phyloP scores from a whole-genome alignment of 2,797 vertebrate species.

The Spinus pinus region DNA sequence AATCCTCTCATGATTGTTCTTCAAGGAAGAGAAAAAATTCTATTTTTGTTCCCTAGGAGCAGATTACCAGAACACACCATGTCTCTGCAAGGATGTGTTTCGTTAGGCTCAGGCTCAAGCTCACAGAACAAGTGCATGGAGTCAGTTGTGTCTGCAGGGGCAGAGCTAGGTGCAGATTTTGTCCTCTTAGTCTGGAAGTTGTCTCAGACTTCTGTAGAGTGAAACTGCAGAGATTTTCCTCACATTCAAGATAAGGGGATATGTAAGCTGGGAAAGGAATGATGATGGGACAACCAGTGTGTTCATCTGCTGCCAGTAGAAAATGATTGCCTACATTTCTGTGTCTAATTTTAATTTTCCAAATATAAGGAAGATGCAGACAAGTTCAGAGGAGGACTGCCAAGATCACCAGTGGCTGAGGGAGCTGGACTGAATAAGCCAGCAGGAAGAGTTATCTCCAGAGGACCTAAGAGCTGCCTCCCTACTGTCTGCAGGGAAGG shows the following conservation, averaged over 20 bases:
- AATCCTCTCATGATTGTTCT: background rate
- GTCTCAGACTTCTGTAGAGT: background rate
- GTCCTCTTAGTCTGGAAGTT: background rate
- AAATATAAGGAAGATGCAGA: background rate
- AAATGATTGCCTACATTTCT: accelerated
- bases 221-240: background rate
- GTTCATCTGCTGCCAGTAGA: background rate
- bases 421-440: background rate
- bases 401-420: background rate
- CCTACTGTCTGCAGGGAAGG: background rate
- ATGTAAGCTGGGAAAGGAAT: background rate
- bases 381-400: background rate
- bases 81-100: background rate
- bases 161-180: background rate
- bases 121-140: background rate
- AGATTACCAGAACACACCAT: accelerated
- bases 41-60: background rate
- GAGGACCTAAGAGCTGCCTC: background rate
- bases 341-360: background rate
- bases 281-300: accelerated
- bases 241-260: background rate
- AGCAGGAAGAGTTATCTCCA: background rate
- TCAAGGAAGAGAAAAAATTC: background rate
- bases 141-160: background rate
- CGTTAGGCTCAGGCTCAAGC: background rate